phyloP scores from a whole-genome alignment of 2,113 vertebrate genomes.

The Geothlypis trichas region DNA sequence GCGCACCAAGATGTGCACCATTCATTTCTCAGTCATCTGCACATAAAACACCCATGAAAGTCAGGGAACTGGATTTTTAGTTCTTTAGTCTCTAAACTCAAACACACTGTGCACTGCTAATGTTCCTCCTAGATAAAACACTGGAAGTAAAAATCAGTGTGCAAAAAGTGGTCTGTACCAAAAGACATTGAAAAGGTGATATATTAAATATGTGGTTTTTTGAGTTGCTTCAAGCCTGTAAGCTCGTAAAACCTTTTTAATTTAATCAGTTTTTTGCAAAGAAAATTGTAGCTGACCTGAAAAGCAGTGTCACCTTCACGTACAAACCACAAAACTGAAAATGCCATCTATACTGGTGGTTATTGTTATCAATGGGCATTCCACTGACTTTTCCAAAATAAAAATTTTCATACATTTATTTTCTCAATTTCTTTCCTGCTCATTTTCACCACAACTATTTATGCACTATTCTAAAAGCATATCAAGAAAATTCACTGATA shows the following conservation, averaged over 20 bases:
- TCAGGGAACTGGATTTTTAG: neutral
- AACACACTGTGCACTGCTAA: neutral
- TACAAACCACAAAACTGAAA: neutral
- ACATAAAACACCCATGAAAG: neutral
- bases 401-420: neutral
- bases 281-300: neutral
- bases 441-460: neutral
- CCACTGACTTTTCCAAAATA: neutral
- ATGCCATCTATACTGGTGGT: rapidly evolving
- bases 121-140: neutral
- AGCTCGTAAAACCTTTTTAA: neutral
- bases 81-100: neutral
- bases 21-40: neutral
- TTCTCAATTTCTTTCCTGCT: neutral
- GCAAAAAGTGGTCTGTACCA: neutral
- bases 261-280: rapidly evolving
- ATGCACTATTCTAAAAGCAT: neutral
- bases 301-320: neutral
- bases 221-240: neutral
- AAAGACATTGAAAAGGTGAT: neutral
- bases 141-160: neutral
- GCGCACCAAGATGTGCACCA: neutral
- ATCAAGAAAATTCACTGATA: neutral
- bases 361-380: neutral
- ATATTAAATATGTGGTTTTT: neutral